Evolutionary conservation across 2,888 invertebrate genomes (phyloP), one percentile per base, ranked within the genome.

Genomic region (Sarcophaga rosellei): DNA sequence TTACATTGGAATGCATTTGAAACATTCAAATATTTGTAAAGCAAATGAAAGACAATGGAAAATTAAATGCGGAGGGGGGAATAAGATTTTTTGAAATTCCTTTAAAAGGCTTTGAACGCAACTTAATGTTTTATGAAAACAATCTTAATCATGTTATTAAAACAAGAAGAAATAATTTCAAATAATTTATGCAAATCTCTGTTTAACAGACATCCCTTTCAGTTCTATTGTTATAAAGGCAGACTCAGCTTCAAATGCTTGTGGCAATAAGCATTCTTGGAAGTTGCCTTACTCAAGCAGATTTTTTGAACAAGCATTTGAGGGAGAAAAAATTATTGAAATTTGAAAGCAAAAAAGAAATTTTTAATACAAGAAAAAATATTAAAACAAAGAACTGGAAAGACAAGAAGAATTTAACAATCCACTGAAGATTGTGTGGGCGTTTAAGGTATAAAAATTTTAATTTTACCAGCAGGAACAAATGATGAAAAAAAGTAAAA

Each of bases 401-500:
- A 59, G 20, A 75, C 62, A 59, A 81, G 8, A 59, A 77, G 4
- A 66, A 70, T 79, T 69, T 47, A 75, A 82, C 66, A 82, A 68
- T 66, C 35, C 70, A 47, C 81, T 20, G 25, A 25, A 81, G 17
- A 81, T 81, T 85, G 87, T 87, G 87, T 78, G 85, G 87, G 87
- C 87, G 87, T 87, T 78, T 69, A 81, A 74, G 20, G 68, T 53
- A 77, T 59, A 82, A 63, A 63, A 63, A 62, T 75, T 47, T 70
- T 53, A 53, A 85, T 65, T 70, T 82, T 23, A 72, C 79, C 79
- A 86, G 35, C 35, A 73, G 53, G 76, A 74, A 65, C 44, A 57
- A 78, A 35, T 35, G 35, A 35, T 35, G 61, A 17, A 21, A 70
- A 21, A 59, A 82, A 20, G 8, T 20, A 44, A 44, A 75, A 57